Evolutionary conservation across 2,113 vertebrate genomes (phyloP).

Genomic region (Mohoua ochrocephala): DNA sequence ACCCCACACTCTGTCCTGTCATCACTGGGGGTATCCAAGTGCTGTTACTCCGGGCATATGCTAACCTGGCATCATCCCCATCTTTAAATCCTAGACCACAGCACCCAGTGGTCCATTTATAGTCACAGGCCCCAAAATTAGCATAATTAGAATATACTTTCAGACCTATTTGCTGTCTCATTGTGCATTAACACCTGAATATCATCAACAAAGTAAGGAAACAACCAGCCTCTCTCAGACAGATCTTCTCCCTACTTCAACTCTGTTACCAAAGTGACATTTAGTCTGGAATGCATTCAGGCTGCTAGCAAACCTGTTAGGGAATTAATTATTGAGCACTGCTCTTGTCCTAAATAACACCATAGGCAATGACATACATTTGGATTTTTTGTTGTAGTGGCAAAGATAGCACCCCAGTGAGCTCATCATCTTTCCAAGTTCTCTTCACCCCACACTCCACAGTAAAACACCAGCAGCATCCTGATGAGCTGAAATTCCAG

Average conservation of each 20-base stretch:
- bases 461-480: neutral
- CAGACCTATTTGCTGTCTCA: neutral
- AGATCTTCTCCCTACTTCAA: neutral
- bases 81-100: neutral
- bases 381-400: neutral
- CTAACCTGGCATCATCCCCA: neutral
- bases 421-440: neutral
- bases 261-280: neutral
- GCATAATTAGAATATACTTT: neutral
- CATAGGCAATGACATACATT: neutral
- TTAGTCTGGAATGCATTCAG: neutral
- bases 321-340: neutral
- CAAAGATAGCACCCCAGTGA: neutral
- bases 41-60: neutral
- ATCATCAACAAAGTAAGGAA: neutral
- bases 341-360: neutral
- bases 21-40: neutral
- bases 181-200: neutral
- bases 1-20: neutral
- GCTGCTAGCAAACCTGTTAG: neutral
- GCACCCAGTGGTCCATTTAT: neutral
- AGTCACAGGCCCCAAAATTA: neutral
- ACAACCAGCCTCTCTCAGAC: neutral
- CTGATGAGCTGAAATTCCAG: neutral
- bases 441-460: neutral